Evolutionary conservation across 2,888 invertebrate genomes (phyloP).

Genomic region (Criorhina ranunculi): DNA sequence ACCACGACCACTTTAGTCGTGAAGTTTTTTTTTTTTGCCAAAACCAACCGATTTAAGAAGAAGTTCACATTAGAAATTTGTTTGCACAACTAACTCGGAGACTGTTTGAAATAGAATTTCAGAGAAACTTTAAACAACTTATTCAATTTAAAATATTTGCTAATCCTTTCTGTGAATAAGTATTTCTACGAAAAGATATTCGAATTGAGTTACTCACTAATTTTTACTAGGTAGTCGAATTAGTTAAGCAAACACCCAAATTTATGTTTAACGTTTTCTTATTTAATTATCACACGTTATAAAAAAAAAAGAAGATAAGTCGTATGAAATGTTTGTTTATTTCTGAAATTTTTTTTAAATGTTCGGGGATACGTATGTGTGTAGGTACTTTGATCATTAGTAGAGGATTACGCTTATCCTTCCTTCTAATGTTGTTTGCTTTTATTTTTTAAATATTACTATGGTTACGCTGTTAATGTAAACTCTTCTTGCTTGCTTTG

Average conservation of each 20-base stretch:
- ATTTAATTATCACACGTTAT: conserved; percentile 11
- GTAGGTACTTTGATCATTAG: too few species aligned
- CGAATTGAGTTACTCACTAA: neutral
- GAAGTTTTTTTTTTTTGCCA: too few species aligned
- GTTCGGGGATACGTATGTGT: too few species aligned
- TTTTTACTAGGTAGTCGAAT: neutral
- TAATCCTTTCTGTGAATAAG: neutral
- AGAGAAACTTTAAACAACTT: neutral
- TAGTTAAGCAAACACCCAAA: neutral
- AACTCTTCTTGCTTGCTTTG: too few species aligned
- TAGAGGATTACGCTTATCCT: too few species aligned
- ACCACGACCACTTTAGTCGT: too few species aligned
- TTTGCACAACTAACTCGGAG: too few species aligned
- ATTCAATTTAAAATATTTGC: neutral
- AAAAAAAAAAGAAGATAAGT: neutral
- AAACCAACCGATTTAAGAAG: neutral
- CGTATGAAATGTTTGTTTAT: neutral
- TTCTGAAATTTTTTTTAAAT: neutral
- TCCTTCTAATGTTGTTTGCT: too few species aligned
- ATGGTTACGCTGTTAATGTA: too few species aligned
- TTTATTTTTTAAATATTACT: too few species aligned
- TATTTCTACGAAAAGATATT: neutral
- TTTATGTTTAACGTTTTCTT: neutral
- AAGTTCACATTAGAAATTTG: too few species aligned
- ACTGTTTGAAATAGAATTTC: too few species aligned